Evolutionary conservation across 2,888 invertebrate species (phyloP), one percentile per base, ranked within the genome.

Genomic region (Pecten maximus): DNA sequence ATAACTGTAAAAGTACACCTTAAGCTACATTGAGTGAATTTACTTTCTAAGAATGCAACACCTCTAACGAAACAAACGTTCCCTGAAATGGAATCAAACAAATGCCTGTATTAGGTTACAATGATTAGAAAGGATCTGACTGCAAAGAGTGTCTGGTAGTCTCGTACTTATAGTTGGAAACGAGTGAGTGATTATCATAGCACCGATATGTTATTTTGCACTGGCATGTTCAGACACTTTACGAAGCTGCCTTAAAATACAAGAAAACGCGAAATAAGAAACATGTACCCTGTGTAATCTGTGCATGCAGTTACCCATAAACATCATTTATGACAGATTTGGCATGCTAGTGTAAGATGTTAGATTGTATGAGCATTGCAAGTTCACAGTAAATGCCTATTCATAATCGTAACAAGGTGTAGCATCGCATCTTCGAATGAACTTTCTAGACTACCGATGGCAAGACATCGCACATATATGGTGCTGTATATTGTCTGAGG

Each of bases 211-310:
- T 23, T 35, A 74, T 74, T 2, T 35, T 74, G 3, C 3, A 74
- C 28, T 74, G 16, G 74, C 74, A 74, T 74, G 74, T 35, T 74
- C 74, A 74, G 35, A 74, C 74, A 35, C 74, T 74, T 74, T 74
- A 74, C 6, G 44, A 44, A 35, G 16, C 2, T 74, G 23, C 35
- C 10, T n/a, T 74, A 28, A 74, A 74, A n/a, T 28, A 74, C 28
- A 74, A 8, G 74, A 35, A 74, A 8, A 74, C 74, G 35, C 2
- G 19, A 74, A 35, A 74, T 2, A 74, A 8, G 74, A 74, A 28
- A 35, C 74, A 74, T 74, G 74, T 35, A 74, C 35, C 35, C 74
- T 74, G 28, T 28, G 12, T 74, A 10, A 15, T 35, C 74, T 74
- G 28, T 74, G 74, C 74, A 74, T 74, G 74, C 28, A 10, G 28